Conservation (phyloP, 2,888 invertebrate genomes). For the Pantelozetes paolii region DNA sequence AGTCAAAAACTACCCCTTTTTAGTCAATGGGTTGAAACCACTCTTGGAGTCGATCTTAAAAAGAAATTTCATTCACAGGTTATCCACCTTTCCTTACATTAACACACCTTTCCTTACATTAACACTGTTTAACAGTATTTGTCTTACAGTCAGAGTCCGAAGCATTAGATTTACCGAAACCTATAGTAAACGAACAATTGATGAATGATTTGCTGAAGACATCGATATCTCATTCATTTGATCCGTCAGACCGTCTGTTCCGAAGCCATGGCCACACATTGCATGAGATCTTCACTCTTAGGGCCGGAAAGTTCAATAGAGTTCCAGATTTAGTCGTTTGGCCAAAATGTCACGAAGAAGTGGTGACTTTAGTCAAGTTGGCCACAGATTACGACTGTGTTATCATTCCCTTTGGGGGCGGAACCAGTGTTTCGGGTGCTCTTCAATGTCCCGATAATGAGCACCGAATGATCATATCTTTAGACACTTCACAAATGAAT, state of each 20-base stretch:
- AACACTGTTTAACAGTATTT: constrained; percentile 14
- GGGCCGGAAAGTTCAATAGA: constrained; percentile 63
- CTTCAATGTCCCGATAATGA: constrained; percentile 76
- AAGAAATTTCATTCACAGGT: constrained; percentile 44
- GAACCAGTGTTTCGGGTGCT: constrained; percentile 85
- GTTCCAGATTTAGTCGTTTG: constrained; percentile 92
- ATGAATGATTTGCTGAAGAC: constrained; percentile 59
- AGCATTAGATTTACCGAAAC: constrained; percentile 62
- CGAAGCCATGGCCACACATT: constrained; percentile 86
- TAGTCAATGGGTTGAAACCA: constrained; percentile 70
- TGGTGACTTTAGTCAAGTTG: constrained; percentile 69
- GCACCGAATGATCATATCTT: constrained; percentile 71
- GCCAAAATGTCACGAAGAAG: constrained; percentile 82
- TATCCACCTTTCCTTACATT: background rate
- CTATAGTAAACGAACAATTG: constrained; percentile 62
- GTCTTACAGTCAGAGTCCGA: constrained; percentile 47
- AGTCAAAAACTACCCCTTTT: constrained; percentile 70
- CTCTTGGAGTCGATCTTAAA: constrained; percentile 64
- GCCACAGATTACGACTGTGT: constrained; percentile 71
- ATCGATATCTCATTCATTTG: constrained; percentile 63
- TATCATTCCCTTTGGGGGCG: constrained; percentile 90
- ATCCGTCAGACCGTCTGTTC: constrained; percentile 77
- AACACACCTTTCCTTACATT: too few relatives aligned
- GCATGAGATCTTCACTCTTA: constrained; percentile 75
- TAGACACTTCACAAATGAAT: constrained; percentile 96